Evolutionary conservation across 2,888 invertebrate species (phyloP), one percentile per base, ranked within the genome.

Genomic region (Temnothorax rugatulus): DNA sequence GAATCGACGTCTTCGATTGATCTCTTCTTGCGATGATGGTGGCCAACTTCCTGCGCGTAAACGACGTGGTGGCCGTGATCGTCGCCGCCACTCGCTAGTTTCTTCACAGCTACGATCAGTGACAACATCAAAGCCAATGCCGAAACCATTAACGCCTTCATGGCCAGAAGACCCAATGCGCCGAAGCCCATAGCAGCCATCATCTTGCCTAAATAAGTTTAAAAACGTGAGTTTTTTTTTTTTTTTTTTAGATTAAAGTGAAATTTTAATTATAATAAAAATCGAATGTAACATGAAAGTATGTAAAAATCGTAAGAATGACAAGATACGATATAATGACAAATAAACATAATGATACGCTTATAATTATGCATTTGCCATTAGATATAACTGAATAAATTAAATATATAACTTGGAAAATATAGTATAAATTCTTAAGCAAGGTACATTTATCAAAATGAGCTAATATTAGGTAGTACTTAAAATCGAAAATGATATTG

Each of bases 141-240:
- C 66, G 97, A 97, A 7, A 96, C 96, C 88, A 97, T 96, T 74
- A 97, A 92, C 0, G 97, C 97, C 95, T 98, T 98, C 97, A 97
- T 97, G 34, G 98, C 97, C 0, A 98, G 94, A 0, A 97, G 96
- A 88, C 97, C 97, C 2, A 98, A 95, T 18, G 97, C 97, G 50
- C 97, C 97, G 13, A 98, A 96, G 61, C 97, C 97, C 77, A 97
- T 95, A 0, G 97, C 97, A 0, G 97, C 97, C 92, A 98, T 95
- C 93, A 97, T 97, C 94, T 97, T 98, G 15, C 95, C 95, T 95
- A 75, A 2, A 77, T 38, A 21, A 29, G 11, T 57, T 9, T n/a
- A 21, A 25, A 50, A 29, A n/a, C 11, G 1, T 25, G 2, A 13
- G 21, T 34, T 34, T 4, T 34, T 29, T 47, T 52, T 47, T 47